Evolutionary conservation across 2,797 vertebrate genomes (phyloP).

Genomic region (Lacerta bilineata): DNA sequence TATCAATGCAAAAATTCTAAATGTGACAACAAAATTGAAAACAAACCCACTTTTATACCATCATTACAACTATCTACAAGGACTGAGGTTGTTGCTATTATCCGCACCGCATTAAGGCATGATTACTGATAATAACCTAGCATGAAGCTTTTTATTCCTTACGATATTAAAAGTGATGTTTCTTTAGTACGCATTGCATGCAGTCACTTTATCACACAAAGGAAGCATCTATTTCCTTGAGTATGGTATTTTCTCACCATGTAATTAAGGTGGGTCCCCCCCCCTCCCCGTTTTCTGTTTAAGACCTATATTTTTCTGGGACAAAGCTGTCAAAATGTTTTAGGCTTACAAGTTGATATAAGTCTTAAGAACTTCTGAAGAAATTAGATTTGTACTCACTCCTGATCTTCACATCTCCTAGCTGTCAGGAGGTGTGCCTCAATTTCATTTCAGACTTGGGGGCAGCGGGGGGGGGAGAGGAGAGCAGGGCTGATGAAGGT

Average conservation of each 20-base stretch:
- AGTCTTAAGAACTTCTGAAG: conserved; percentile 34
- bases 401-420: conserved; percentile 34
- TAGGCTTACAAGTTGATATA: not conserved
- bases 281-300: not conserved
- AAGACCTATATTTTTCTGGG: not conserved
- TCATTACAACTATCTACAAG: not conserved
- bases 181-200: not conserved
- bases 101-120: not conserved
- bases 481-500: no score
- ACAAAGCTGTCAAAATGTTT: not conserved
- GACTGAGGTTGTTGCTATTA: not conserved
- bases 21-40: not conserved
- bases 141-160: not conserved
- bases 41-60: not conserved
- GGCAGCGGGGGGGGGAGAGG: no score
- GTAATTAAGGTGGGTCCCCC: not conserved
- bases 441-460: conserved; percentile 18
- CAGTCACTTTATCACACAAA: not conserved
- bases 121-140: not conserved
- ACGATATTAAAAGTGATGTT: not conserved
- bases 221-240: not conserved
- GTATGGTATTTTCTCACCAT: not conserved
- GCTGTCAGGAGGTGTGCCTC: conserved; percentile 22
- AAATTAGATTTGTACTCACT: conserved; percentile 25
- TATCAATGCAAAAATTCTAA: not conserved